Base-by-base conservation (phyloP, 2,888 invertebrate genomes). In the Lepidochrysops patricia region DNA sequence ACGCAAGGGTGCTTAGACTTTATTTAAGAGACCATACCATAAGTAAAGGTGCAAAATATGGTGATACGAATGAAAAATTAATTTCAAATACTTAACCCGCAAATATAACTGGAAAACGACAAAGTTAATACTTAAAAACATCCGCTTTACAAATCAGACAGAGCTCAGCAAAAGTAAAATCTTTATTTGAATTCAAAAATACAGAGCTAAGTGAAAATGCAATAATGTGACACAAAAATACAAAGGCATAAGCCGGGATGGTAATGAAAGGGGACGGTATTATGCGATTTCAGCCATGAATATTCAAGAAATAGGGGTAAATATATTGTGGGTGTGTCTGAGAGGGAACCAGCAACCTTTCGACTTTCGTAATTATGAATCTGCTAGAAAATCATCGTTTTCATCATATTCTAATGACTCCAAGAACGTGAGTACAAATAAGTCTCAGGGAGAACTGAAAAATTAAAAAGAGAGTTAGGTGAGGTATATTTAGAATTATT, bases 231-330 rank as follows among this genome's bases (percentile, higher is more conserved):
- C 13, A 32, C 54, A 54, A 54, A 54, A 54, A 29, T 29, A 52
- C 52, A 60, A 54, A 63, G 57, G 60, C 60, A 61, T 50, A 59
- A 34, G 54, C 60, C n/a, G 13, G 49, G 61, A 29, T 58, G 59
- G 61, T 62, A 62, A 64, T 60, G 62, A 60, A 62, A 66, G 60
- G 64, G 66, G 63, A 48, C 60, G 37, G 43, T 25, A 57, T 58
- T 60, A 65, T 29, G 63, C 58, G 57, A 58, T 61, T 59, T 60
- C 62, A 54, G 37, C 52, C 57, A 66, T 66, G 66, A 66, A 66
- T 66, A 66, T 66, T 66, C 65, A 50, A 50, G 26, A 50, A 50
- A 26, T 50, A 26, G 50, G 54, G 54, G 15, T 52, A 52, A 52
- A 52, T 52, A 52, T 50, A 43, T 43, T 43, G 43, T 43, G 29